These are phyloP conservation scores for Limnodromus scolopaceus DNA, from an alignment of 2,797 vertebrate genomes.

Conservation along the genomic window DNA sequence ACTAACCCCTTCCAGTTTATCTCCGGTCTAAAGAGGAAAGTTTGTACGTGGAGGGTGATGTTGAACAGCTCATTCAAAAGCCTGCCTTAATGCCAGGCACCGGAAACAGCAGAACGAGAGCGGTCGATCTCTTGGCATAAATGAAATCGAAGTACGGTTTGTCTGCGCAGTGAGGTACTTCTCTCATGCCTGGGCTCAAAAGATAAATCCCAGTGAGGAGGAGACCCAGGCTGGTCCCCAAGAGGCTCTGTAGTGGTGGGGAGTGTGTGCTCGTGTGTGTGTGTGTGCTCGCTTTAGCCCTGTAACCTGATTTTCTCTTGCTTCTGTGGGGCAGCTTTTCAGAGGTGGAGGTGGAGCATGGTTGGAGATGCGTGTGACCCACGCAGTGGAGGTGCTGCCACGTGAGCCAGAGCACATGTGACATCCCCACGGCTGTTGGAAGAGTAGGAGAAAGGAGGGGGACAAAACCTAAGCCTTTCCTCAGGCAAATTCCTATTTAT, in stretches of 20 bases:
- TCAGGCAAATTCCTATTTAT: background rate
- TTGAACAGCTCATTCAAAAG: background rate
- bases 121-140: background rate
- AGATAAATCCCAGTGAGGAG: background rate
- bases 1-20: background rate
- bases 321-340: background rate
- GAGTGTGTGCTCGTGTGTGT: accelerated
- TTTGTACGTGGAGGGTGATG: background rate
- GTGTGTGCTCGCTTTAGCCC: background rate
- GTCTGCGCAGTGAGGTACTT: background rate
- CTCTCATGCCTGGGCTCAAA: background rate
- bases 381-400: accelerated
- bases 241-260: accelerated
- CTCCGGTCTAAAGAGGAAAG: background rate
- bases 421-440: background rate
- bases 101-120: background rate
- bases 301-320: accelerated
- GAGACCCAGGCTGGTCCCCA: background rate
- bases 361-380: accelerated
- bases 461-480: accelerated
- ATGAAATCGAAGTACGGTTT: background rate
- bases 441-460: background rate
- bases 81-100: background rate
- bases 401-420: accelerated
- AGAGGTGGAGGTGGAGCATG: background rate